Percentiles rank a stretch among this genome's conserved stretches.
phyloP scores from a whole-genome alignment of 1,140 invertebrate species.

The Reticulitermes speratus region DNA sequence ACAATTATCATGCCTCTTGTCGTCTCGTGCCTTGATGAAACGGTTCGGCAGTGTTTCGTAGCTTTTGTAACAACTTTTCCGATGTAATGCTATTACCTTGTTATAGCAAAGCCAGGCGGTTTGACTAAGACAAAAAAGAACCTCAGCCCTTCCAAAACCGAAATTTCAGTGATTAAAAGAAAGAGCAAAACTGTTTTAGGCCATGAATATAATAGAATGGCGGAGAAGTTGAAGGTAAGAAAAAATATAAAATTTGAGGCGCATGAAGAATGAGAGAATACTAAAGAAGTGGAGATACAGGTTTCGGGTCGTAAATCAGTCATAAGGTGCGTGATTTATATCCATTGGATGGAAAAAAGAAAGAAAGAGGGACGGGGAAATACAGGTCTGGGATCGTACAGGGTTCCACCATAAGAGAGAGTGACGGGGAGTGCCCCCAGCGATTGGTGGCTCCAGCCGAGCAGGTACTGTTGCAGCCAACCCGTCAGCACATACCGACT shows the following conservation, averaged over 20 bases:
- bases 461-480: not conserved
- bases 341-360: not conserved
- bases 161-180: not conserved
- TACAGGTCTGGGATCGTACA: not conserved
- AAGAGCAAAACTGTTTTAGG: not conserved
- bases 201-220: slow-evolving; percentile 2
- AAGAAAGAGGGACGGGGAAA: not conserved
- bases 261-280: slow-evolving; percentile 15
- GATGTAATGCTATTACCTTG: not conserved
- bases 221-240: slow-evolving; percentile 6
- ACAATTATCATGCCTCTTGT: not conserved
- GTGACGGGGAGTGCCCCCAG: not conserved
- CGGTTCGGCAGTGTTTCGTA: not conserved
- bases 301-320: not conserved
- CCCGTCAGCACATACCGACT: not conserved
- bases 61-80: not conserved
- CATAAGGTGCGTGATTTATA: slow-evolving; percentile 11
- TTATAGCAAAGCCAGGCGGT: not conserved
- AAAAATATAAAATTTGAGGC: not conserved
- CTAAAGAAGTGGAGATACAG: not conserved
- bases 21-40: not conserved
- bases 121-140: not conserved
- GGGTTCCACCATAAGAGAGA: not conserved
- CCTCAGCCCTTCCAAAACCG: not conserved
- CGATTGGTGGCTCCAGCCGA: not conserved